Evolutionary conservation across 2,888 invertebrate species (phyloP), one percentile per base, ranked within the genome.

Genomic region (Eupithecia dodoneata): DNA sequence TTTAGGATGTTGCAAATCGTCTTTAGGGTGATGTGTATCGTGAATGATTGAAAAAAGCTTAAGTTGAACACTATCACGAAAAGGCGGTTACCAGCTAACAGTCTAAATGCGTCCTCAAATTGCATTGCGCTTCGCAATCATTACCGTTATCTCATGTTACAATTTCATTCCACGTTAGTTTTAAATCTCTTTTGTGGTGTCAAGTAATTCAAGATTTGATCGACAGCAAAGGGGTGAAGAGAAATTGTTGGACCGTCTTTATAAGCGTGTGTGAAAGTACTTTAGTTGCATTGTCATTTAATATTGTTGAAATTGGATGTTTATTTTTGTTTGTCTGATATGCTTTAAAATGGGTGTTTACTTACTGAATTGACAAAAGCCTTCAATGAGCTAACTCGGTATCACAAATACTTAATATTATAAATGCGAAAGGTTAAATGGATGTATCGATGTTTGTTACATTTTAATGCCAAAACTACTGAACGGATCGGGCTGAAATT

Each of bases 91-190:
- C 72, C 75, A 7, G 78, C 59, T 73, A 75, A 66, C 41, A 13
- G 18, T 10, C 47, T 75, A 52, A 71, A 73, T 45, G 47, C n/a
- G n/a, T 12, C 47, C 73, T 71, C 42, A 79, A 84, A 92, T 91
- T 88, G 91, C 88, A 90, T 92, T 89, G 90, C 92, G 87, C 88
- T 88, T 86, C 83, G 87, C 87, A 90, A 90, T 92, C 88, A 92
- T 93, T 93, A 91, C 85, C 85, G 86, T 76, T 93, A 92, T 92
- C 93, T 93, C 92, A 79, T 87, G 89, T 94, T 93, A 91, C 92
- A 90, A 90, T 90, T 91, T 88, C 84, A 86, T 85, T 87, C 86
- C 85, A 86, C 85, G 87, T 87, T 86, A 86, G 85, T 88, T 88
- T 84, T 81, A 84, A 87, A 87, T 87, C 82, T 81, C 83, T 78